phyloP scores from a whole-genome alignment of 1,140 invertebrate genomes.

The Danaus melanippus region DNA sequence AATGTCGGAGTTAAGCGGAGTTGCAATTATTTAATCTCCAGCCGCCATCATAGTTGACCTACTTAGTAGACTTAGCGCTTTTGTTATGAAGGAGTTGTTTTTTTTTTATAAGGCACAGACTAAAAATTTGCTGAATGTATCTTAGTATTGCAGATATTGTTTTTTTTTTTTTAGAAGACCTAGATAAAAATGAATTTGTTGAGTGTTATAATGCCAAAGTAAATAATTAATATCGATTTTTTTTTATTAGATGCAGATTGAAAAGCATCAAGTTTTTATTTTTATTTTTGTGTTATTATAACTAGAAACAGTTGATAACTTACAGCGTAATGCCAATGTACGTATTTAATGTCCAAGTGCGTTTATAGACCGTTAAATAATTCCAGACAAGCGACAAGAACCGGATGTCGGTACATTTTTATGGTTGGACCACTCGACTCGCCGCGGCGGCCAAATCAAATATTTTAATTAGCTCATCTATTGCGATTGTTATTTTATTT shows the following conservation, averaged over 20 bases:
- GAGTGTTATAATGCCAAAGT: too few species aligned
- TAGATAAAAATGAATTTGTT: too few species aligned
- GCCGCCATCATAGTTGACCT: slow-evolving; percentile 13
- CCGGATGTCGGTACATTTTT: slow-evolving; percentile 24
- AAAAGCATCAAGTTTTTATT: too few species aligned
- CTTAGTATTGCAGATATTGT: too few species aligned
- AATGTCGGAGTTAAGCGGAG: slow-evolving; percentile 15
- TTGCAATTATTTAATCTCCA: slow-evolving; percentile 39
- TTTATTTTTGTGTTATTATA: too few species aligned
- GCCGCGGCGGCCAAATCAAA: slow-evolving; percentile 23
- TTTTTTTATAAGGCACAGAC: neutral
- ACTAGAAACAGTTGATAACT: too few species aligned
- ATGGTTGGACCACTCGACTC: slow-evolving; percentile 20
- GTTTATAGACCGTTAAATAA: too few species aligned
- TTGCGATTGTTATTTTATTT: slow-evolving; percentile 18
- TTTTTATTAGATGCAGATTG: too few species aligned
- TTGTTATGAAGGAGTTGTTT: neutral
- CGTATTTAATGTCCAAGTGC: neutral
- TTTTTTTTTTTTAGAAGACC: too few species aligned
- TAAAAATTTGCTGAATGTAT: neutral
- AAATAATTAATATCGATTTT: too few species aligned
- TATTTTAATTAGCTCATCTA: slow-evolving; percentile 31
- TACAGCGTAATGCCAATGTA: neutral
- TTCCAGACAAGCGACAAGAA: slow-evolving; percentile 17
- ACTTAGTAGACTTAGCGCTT: slow-evolving; percentile 9